Evolutionary conservation across 1,140 invertebrate species (phyloP).

Genomic region (Coelopa frigida): DNA sequence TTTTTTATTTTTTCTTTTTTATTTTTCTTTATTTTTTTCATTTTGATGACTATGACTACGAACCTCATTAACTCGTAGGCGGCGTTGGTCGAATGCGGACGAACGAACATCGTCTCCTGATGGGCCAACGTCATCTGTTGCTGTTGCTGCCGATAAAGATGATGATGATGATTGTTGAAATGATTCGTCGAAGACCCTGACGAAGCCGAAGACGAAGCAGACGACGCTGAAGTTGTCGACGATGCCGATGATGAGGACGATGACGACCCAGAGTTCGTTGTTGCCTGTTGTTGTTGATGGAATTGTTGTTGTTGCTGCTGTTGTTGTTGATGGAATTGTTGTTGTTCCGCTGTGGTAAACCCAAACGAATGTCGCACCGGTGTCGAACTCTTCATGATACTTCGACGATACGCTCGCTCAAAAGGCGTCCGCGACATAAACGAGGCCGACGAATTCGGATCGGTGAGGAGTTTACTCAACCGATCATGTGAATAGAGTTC

Average conservation of each 20-base stretch:
- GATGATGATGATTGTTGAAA: background rate
- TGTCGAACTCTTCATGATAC: slow-evolving; percentile 22
- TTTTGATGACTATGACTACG: slow-evolving; percentile 17
- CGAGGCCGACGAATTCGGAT: slow-evolving; percentile 6
- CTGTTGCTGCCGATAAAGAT: slow-evolving; percentile 10
- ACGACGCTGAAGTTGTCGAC: too few species aligned
- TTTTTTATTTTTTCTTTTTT: background rate
- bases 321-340: background rate
- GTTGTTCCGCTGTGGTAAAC: background rate
- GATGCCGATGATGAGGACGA: too few species aligned
- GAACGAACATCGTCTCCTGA: slow-evolving; percentile 24
- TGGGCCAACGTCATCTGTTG: slow-evolving; percentile 19
- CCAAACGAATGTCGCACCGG: slow-evolving; percentile 17
- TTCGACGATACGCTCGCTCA: slow-evolving; percentile 38
- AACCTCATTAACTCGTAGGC: slow-evolving; percentile 42
- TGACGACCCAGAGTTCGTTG: too few species aligned
- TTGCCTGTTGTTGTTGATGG: slow-evolving; percentile 12
- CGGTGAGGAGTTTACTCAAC: slow-evolving; percentile 7
- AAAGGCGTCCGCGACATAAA: slow-evolving; percentile 41
- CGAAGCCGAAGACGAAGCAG: too few species aligned
- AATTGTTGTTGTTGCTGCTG: slow-evolving; percentile 18
- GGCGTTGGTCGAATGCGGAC: slow-evolving; percentile 40
- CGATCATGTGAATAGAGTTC: slow-evolving; percentile 15
- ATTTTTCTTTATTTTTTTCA: too few species aligned
- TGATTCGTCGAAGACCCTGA: too few species aligned